These are phyloP conservation scores for Rhysida immarginata DNA, from an alignment of 1,140 invertebrate genomes.

Conservation along the genomic window DNA sequence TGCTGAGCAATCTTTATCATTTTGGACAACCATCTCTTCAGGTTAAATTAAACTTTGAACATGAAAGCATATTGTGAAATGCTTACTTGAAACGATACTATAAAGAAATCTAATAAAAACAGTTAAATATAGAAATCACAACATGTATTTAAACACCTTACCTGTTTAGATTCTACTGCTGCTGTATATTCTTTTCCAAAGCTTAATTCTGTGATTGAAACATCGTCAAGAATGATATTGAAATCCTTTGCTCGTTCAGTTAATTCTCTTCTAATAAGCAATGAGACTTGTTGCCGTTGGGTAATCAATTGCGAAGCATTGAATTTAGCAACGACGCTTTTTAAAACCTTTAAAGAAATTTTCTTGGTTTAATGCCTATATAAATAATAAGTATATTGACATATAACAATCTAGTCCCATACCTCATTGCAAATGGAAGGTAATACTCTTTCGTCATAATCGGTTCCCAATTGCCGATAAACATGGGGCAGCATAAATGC, in stretches of 20 bases:
- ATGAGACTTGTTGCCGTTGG: slow-evolving; percentile 86
- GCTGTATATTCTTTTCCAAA: slow-evolving; percentile 99
- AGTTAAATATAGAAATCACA: too few relatives aligned
- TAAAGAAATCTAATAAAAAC: too few relatives aligned
- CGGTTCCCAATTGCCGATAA: slow-evolving; percentile 61
- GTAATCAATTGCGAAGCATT: slow-evolving; percentile 99
- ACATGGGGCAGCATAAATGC: slow-evolving; percentile 59
- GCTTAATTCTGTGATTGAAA: slow-evolving; percentile 96
- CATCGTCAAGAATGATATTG: slow-evolving; percentile 97
- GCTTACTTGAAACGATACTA: too few relatives aligned
- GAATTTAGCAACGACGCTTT: slow-evolving; percentile 98
- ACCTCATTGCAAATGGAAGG: slow-evolving; percentile 99
- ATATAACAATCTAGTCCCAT: too few relatives aligned
- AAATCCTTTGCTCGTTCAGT: slow-evolving; percentile 95
- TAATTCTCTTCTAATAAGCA: slow-evolving; percentile 82
- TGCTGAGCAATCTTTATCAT: too few relatives aligned
- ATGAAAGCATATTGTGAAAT: too few relatives aligned
- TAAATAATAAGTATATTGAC: not conserved
- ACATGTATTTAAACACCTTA: too few relatives aligned
- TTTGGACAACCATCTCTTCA: too few relatives aligned
- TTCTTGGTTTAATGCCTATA: not conserved
- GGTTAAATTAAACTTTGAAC: too few relatives aligned
- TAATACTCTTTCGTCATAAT: slow-evolving; percentile 50
- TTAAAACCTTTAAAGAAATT: slow-evolving; percentile 45
- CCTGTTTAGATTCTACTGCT: slow-evolving; percentile 98